Evolutionary conservation across 2,797 vertebrate genomes (phyloP), one percentile per base, ranked within the genome.

Genomic region (Sitta carolinensis): DNA sequence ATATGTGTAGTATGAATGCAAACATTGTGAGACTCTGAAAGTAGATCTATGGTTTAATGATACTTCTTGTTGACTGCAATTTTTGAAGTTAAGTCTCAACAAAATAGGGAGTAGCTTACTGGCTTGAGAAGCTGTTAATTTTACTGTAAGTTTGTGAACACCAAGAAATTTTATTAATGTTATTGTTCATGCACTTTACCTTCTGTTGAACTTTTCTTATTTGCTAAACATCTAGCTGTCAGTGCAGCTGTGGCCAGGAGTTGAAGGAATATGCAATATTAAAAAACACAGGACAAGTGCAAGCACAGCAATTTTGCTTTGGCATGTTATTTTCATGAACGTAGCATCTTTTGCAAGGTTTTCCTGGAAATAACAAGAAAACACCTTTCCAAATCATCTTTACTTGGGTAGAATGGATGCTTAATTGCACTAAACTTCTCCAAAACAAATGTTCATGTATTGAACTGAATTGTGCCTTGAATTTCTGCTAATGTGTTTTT

Each of bases 301-400:
- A 93, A 91, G 84, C 95, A 57, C 89, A 94, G 93, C 94, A 93
- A 5, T 95, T 97, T 95, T 92, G 78, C 62, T 95, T 96, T 96
- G 95, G 91, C 83, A 36, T 73, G 30, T 86, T 94, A 57, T 91
- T 96, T 95, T 85, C 83, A 34, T 36, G 66, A 89, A 95, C 55
- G 62, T 95, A 87, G 76, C 76, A 66, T 94, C 79, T 91, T 95
- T 89, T 96, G 87, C 55, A 68, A 72, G 82, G 84, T 92, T 97
- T 97, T 96, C 92, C 52, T 96, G 95, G 94, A 96, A 94, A 67
- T 66, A 83, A 58, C 94, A 95, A 89, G 84, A 87, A 89, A 91
- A 86, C 85, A 93, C 94, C 94, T 96, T 94, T 96, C 91, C 92
- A 96, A 94, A 85, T 89, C n/a, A 83, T 94, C 89, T 92, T 93